Evolutionary conservation across 2,113 vertebrate genomes (phyloP), one percentile per base, ranked within the genome.

Genomic region (Pseudonaja textilis): DNA sequence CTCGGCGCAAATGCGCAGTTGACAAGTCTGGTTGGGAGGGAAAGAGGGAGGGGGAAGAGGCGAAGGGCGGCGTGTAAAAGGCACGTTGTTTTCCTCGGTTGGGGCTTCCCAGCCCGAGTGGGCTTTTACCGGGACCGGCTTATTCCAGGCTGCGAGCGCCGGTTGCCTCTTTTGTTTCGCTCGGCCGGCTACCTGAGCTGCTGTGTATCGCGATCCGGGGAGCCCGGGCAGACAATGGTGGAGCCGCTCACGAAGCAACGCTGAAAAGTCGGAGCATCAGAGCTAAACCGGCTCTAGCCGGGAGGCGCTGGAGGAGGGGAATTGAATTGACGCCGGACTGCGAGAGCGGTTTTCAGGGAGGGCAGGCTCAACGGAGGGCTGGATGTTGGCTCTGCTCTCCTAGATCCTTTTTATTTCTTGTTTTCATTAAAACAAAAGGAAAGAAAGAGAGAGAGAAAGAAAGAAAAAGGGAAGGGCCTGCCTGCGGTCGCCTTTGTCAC

Each of bases 121-220:
- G 61, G 93, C 90, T 89, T 89, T 88, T 26, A 1, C 55, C n/a
- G 64, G 45, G 90, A 91, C 93, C 90, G 90, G 93, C 93, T 91
- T 55, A 85, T 89, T 91, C 90, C 93, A 89, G 93, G 90, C 90
- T 91, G 69, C 3, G 29, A 61, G 87, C 69, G 55, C 87, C 61
- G 85, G 85, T 42, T 6, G 88, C 54, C 54, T 74, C 90, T 91
- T 47, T 93, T 93, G 93, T 93, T 91, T 91, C 87, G 29, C n/a
- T 18, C n/a, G 64, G 8, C 50, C 85, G 56, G 93, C 85, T 87
- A 5, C 87, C 64, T 22, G 18, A 64, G 34, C 54, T 42, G 12
- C 25, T 22, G 55, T 59, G 20, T 8, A 5, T 12, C 85, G 10
- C 59, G 18, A n/a, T 85, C 54, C 52, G 2, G 56, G 86, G 50